A percentile compares a stretch with the other conserved stretches of the same genome.
Conservation (phyloP, 2,797 vertebrate species). For the Crenuchus spilurus region DNA sequence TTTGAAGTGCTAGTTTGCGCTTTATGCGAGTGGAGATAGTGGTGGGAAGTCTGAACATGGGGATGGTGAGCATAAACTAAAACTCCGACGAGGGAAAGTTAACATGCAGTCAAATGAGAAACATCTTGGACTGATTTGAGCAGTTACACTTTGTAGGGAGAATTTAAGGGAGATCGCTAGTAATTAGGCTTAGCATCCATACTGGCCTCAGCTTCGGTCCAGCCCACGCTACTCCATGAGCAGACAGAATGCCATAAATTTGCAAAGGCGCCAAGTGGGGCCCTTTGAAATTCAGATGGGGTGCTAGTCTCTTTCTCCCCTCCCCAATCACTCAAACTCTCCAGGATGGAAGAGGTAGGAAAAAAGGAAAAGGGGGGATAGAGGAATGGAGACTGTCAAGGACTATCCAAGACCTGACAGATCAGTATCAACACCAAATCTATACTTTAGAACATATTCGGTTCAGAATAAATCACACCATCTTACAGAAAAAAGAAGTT, state of each 20-base stretch:
- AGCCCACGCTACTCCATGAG: constrained; percentile 43
- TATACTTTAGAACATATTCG: no score
- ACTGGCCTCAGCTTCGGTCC: constrained; percentile 61
- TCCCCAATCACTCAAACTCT: constrained; percentile 27
- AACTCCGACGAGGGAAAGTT: constrained; percentile 60
- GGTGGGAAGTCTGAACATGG: neutral
- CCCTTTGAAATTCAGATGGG: constrained; percentile 62
- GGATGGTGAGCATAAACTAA: constrained; percentile 34
- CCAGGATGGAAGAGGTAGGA: constrained; percentile 24
- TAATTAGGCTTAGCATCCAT: constrained; percentile 65
- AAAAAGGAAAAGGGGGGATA: neutral
- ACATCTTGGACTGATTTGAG: constrained; percentile 67
- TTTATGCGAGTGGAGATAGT: no score
- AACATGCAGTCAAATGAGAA: constrained; percentile 68
- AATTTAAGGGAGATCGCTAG: constrained; percentile 60
- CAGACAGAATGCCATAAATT: constrained; percentile 65
- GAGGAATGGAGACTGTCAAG: constrained; percentile 2
- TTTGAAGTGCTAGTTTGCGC: no score
- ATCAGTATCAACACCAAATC: no score
- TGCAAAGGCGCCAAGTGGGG: constrained; percentile 57
- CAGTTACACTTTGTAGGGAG: constrained; percentile 57
- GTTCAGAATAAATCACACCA: no score
- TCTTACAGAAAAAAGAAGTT: no score
- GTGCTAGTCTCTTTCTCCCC: constrained; percentile 44
- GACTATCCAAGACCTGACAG: constrained; percentile 43